Percentiles rank a stretch among this genome's conserved stretches.
These are phyloP conservation scores for Adelges cooleyi DNA, from an alignment of 1,140 invertebrate species.

Conservation along the genomic window DNA sequence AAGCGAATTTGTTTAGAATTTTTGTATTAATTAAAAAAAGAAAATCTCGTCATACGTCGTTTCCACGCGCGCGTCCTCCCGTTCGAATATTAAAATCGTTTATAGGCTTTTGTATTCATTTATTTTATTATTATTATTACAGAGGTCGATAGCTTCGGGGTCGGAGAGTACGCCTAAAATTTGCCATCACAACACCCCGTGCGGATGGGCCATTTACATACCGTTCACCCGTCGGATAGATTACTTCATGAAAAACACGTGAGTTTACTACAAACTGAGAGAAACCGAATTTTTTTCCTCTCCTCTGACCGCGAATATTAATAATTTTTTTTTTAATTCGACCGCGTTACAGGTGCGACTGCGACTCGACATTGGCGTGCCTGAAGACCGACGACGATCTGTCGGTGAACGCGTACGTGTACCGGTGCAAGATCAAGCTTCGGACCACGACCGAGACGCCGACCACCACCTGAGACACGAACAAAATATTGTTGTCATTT, in stretches of 20 bases:
- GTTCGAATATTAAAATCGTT: no score
- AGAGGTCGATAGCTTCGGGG: constrained; percentile 12
- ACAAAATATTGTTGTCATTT: background rate
- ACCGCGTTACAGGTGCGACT: constrained; percentile 45
- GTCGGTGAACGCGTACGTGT: constrained; percentile 47
- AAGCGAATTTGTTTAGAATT: background rate
- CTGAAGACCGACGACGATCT: constrained; percentile 45
- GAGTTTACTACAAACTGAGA: constrained; percentile 37
- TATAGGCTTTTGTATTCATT: no score
- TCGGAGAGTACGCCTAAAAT: background rate
- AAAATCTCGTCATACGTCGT: no score
- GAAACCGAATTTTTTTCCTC: background rate
- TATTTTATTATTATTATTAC: background rate
- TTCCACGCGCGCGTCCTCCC: no score
- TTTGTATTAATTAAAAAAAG: no score
- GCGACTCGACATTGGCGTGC: constrained; percentile 41
- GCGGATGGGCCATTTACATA: constrained; percentile 52
- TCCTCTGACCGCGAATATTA: background rate
- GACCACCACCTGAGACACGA: background rate
- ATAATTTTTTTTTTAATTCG: constrained; percentile 16
- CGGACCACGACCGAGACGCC: background rate
- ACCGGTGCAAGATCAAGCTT: constrained; percentile 40
- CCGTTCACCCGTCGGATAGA: constrained; percentile 41
- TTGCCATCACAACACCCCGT: constrained; percentile 43
- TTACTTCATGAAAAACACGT: constrained; percentile 51